Conservation (phyloP, 2,797 vertebrate genomes). For the Silurus lanzhouensis region DNA sequence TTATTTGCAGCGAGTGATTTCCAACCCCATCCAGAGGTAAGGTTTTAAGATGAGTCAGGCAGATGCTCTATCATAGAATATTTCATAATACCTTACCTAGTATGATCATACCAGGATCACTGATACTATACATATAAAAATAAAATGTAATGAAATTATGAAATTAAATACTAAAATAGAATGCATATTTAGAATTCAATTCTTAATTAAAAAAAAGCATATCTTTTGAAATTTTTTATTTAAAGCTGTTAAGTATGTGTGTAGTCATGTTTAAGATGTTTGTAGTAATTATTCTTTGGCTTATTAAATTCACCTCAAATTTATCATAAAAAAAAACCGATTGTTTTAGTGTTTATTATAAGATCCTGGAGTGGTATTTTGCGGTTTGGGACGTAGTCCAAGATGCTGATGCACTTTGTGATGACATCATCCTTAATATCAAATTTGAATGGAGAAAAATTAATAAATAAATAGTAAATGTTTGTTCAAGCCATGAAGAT, state of each 20-base stretch:
- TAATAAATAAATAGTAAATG: neutral
- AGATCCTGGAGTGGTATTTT: neutral
- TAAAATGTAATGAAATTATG: no score
- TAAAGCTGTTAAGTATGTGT: neutral
- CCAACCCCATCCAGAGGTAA: no score
- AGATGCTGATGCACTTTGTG: neutral
- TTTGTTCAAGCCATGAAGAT: constrained; percentile 7
- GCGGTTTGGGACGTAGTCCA: neutral
- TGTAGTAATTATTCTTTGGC: neutral
- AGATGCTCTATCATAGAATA: no score
- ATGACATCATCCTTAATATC: neutral
- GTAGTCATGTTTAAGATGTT: neutral
- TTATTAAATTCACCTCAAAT: neutral
- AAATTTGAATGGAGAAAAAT: neutral
- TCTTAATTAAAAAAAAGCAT: neutral
- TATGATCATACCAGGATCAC: no score
- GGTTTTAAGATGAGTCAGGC: no score
- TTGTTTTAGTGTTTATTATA: neutral
- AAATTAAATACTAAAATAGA: no score
- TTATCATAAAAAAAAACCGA: neutral
- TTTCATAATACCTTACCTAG: no score
- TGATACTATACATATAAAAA: no score
- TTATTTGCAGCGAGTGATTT: no score
- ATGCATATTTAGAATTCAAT: neutral
- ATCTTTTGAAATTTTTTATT: neutral